These are phyloP conservation scores for Zaprionus nigranus DNA, from an alignment of 1,140 invertebrate genomes.

Conservation along the genomic window DNA sequence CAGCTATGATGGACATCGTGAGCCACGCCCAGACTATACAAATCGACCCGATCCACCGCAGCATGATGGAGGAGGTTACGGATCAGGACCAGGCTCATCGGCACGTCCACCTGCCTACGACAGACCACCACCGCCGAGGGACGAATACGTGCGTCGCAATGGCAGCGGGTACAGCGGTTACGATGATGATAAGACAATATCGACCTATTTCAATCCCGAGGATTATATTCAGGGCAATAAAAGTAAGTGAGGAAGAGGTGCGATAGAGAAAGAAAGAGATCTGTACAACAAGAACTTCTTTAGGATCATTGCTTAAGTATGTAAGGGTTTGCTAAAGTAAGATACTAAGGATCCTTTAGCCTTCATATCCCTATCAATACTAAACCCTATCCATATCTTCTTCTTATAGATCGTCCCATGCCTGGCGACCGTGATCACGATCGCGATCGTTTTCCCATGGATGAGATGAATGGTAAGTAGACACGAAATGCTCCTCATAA, in stretches of 20 bases:
- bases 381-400: background rate
- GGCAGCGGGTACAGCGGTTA: conserved; percentile 68
- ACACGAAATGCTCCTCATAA: background rate
- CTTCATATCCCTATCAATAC: background rate
- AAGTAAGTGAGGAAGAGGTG: conserved; percentile 40
- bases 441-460: conserved; percentile 66
- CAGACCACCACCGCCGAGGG: conserved; percentile 37
- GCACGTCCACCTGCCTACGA: conserved; percentile 54
- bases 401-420: conserved; percentile 60
- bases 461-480: conserved; percentile 72
- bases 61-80: conserved; percentile 41
- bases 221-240: conserved; percentile 71
- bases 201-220: conserved; percentile 82
- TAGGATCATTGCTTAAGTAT: no score
- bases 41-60: conserved; percentile 75
- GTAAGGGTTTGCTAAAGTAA: no score
- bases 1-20: conserved; percentile 53
- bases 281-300: no score
- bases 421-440: conserved; percentile 53
- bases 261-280: no score
- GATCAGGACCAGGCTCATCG: conserved; percentile 36
- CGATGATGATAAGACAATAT: conserved; percentile 80
- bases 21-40: conserved; percentile 72
- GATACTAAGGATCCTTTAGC: background rate
- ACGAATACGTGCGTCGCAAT: conserved; percentile 75